Evolutionary conservation across 1,140 invertebrate genomes (phyloP).

Genomic region (Pseudoatta argentina): DNA sequence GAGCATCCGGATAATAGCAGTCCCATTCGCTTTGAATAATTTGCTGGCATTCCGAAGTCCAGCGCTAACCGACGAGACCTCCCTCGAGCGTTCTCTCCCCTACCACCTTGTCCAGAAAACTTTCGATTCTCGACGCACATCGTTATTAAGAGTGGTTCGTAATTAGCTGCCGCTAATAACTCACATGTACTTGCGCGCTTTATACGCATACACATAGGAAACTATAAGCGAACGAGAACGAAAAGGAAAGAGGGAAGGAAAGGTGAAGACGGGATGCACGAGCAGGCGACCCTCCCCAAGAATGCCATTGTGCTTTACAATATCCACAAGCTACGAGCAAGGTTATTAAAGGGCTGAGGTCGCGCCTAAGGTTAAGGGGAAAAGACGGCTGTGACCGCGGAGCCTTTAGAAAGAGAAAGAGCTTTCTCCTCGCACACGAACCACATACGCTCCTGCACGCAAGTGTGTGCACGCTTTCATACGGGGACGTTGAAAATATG

Average conservation of each 20-base stretch:
- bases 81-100: conserved; percentile 25
- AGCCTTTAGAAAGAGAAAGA: conserved; percentile 27
- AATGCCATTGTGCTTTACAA: conserved; percentile 55
- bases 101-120: conserved; percentile 15
- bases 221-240: not conserved
- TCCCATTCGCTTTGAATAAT: conserved; percentile 59
- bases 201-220: not conserved
- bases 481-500: conserved; percentile 49
- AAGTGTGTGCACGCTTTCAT: conserved; percentile 15
- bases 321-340: conserved; percentile 53
- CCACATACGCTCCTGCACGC: conserved; percentile 37
- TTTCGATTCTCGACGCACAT: conserved; percentile 47
- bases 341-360: conserved; percentile 67
- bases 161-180: conserved; percentile 69
- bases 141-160: conserved; percentile 65
- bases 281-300: conserved; percentile 5
- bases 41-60: conserved; percentile 34
- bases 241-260: not conserved
- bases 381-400: conserved; percentile 35
- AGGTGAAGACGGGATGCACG: conserved; percentile 27
- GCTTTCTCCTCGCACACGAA: conserved; percentile 58
- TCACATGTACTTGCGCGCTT: conserved; percentile 29
- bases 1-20: conserved; percentile 56
- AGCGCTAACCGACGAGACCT: conserved; percentile 5
- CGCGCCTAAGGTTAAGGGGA: conserved; percentile 59